Conservation (phyloP, 1,140 invertebrate genomes). For the Bombus soroeensis region DNA sequence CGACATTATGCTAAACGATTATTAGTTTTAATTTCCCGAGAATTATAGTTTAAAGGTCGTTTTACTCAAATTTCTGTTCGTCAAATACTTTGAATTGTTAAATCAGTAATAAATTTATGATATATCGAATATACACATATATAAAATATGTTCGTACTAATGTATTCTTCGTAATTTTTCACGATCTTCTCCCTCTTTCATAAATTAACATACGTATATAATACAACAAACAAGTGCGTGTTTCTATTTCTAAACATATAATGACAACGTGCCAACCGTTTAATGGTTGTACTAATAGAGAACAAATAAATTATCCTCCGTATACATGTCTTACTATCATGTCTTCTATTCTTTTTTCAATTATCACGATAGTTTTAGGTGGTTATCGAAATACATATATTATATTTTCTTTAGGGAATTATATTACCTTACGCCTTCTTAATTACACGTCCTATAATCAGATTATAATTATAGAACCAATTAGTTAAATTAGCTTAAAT, state of each 20-base stretch:
- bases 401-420: slow-evolving; percentile 34
- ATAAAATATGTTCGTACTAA: slow-evolving; percentile 6
- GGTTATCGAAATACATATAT: neutral
- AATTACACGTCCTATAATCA: slow-evolving; percentile 27
- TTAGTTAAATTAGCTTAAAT: slow-evolving; percentile 33
- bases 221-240: neutral
- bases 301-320: slow-evolving; percentile 11
- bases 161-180: neutral
- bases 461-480: slow-evolving; percentile 42
- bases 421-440: slow-evolving; percentile 39
- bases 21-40: neutral
- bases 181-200: neutral
- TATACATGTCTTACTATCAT: slow-evolving; percentile 10
- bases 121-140: neutral
- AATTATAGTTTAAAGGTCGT: neutral
- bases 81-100: neutral
- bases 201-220: neutral
- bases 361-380: neutral
- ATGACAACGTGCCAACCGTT: slow-evolving; percentile 50
- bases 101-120: neutral
- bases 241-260: slow-evolving; percentile 28
- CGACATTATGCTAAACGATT: too few relatives aligned
- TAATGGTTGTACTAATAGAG: slow-evolving; percentile 38
- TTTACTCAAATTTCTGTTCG: neutral
- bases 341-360: neutral